Conservation (phyloP, 2,888 invertebrate species). For the Pemphredon lugubris region DNA sequence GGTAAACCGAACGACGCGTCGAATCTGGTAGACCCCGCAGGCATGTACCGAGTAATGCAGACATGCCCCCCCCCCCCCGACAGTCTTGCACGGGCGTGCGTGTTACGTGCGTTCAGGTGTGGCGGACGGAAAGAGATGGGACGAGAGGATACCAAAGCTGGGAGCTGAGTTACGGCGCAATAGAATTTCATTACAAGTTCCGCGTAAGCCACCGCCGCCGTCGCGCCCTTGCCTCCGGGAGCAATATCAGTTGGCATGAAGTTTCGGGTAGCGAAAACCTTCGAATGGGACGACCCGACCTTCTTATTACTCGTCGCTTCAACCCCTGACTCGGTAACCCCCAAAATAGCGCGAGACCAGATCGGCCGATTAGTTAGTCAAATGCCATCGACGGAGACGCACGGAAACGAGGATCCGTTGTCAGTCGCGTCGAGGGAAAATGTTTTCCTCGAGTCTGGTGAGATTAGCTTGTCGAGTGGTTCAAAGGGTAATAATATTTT, state of each 20-base stretch:
- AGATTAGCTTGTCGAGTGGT: no score
- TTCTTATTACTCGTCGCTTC: conserved; percentile 11
- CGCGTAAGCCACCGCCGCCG: conserved; percentile 26
- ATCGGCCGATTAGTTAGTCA: not conserved
- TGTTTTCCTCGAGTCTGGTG: no score
- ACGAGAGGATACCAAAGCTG: conserved; percentile 28
- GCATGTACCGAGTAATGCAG: conserved; percentile 1
- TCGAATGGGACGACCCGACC: conserved; percentile 11
- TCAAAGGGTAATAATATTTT: no score
- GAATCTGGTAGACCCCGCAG: not conserved
- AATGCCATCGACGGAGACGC: not conserved
- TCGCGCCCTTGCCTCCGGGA: conserved; percentile 23
- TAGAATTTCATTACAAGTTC: conserved; percentile 61
- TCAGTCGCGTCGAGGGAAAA: no score
- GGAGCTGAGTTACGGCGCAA: conserved; percentile 35
- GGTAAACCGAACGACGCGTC: no score
- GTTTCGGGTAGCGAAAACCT: conserved; percentile 16
- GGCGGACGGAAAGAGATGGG: not conserved
- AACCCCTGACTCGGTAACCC: conserved; percentile 11
- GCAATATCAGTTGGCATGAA: conserved; percentile 39
- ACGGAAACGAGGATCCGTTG: no score
- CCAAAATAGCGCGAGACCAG: conserved; percentile 2
- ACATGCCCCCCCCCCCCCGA: conserved; percentile 1
- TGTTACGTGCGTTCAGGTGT: conserved; percentile 8
- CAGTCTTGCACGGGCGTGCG: conserved; percentile 3